These are phyloP conservation scores for Gyps fulvus DNA, from an alignment of 2,113 vertebrate species.

Conservation along the genomic window DNA sequence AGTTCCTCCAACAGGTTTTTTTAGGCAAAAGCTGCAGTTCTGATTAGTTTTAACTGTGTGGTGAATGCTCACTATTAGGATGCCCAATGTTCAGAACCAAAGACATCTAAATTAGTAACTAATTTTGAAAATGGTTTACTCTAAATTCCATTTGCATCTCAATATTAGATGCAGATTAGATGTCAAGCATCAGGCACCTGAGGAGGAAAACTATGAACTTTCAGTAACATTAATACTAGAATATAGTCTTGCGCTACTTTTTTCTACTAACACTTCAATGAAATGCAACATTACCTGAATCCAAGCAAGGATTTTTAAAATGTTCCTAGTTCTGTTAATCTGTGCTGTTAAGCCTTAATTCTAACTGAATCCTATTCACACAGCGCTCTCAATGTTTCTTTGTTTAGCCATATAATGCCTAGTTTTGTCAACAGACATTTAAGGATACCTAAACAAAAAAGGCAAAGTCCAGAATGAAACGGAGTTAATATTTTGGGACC, in stretches of 20 bases:
- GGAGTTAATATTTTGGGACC: not conserved
- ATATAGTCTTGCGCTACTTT: not conserved
- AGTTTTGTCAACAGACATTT: not conserved
- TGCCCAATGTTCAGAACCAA: not conserved
- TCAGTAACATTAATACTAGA: not conserved
- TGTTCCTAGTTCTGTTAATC: not conserved
- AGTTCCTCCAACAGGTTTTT: not conserved
- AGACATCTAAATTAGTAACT: not conserved
- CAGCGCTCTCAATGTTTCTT: not conserved
- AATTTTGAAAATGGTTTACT: not conserved
- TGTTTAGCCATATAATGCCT: not conserved
- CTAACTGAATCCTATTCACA: not conserved
- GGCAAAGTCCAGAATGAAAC: not conserved
- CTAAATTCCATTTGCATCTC: not conserved
- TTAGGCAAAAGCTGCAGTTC: not conserved
- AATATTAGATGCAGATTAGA: not conserved
- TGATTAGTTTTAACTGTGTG: not conserved
- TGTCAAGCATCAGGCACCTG: not conserved
- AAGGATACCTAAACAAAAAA: not conserved
- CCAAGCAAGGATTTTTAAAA: not conserved
- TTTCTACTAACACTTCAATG: not conserved
- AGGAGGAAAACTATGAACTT: not conserved
- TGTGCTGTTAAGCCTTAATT: not conserved
- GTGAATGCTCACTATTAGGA: not conserved
- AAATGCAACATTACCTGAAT: not conserved